Percentiles rank a stretch among this genome's conserved stretches.
phyloP scores from a whole-genome alignment of 1,140 invertebrate species.

The Pemphigus obesinymphae region DNA sequence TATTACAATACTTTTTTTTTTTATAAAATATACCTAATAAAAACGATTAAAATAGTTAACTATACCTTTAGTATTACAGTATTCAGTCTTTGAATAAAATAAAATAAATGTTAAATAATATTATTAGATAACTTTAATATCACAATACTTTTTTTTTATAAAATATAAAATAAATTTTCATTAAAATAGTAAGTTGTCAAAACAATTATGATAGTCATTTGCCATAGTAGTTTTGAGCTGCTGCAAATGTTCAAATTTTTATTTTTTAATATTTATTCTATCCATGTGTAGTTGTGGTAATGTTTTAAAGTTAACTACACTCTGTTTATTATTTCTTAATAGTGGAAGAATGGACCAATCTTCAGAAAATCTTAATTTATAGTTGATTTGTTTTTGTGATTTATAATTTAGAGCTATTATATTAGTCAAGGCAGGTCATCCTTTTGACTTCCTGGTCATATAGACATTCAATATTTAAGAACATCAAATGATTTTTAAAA shows the following conservation, averaged over 20 bases:
- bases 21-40: too few species aligned
- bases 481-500: conserved; percentile 30
- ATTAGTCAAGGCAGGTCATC: conserved; percentile 41
- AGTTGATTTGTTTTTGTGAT: too few species aligned
- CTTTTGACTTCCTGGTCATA: conserved; percentile 39
- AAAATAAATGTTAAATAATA: not conserved
- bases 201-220: conserved; percentile 7
- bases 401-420: conserved; percentile 41
- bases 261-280: not conserved
- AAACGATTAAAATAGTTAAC: not conserved
- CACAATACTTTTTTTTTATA: not conserved
- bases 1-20: too few species aligned
- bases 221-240: not conserved
- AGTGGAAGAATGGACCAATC: too few species aligned
- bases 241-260: conserved; percentile 23
- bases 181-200: not conserved
- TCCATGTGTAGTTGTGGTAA: not conserved
- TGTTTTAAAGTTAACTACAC: not conserved
- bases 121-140: not conserved
- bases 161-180: not conserved
- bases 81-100: conserved; percentile 2
- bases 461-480: not conserved
- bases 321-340: too few species aligned
- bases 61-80: not conserved
- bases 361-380: too few species aligned